Conservation (phyloP, 2,797 vertebrate species). For the Coendou prehensilis region DNA sequence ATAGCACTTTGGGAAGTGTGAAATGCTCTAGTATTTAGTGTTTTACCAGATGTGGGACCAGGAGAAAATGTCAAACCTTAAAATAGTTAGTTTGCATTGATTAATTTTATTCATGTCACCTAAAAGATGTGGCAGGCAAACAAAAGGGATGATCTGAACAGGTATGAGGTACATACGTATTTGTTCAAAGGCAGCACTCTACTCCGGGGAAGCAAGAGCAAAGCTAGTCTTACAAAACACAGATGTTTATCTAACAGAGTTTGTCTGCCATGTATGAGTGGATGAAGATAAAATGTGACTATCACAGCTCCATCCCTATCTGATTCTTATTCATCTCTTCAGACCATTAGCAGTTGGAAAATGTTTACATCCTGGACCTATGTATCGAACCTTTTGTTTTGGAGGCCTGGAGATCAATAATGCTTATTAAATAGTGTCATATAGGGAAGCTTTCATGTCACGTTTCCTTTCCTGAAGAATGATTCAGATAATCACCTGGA, state of each 20-base stretch:
- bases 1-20: accelerated
- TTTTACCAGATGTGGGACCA: neutral
- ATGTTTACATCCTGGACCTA: neutral
- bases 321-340: neutral
- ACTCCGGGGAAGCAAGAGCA: too few relatives aligned
- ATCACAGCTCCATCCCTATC: neutral
- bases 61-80: neutral
- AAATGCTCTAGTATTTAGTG: neutral
- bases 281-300: too few relatives aligned
- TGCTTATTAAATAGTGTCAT: neutral
- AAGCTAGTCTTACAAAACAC: neutral
- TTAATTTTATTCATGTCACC: neutral
- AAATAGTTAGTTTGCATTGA: neutral
- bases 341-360: neutral
- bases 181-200: neutral
- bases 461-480: neutral
- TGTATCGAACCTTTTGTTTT: neutral
- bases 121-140: neutral
- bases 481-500: neutral
- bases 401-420: neutral
- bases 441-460: neutral
- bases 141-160: neutral
- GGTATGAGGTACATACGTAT: accelerated
- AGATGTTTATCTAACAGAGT: neutral
- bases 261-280: neutral